A percentile compares a stretch with the other conserved stretches of the same genome.
Evolutionary conservation across 1,140 invertebrate genomes (phyloP).

Genomic region (Venustaconcha ellipsiformis): DNA sequence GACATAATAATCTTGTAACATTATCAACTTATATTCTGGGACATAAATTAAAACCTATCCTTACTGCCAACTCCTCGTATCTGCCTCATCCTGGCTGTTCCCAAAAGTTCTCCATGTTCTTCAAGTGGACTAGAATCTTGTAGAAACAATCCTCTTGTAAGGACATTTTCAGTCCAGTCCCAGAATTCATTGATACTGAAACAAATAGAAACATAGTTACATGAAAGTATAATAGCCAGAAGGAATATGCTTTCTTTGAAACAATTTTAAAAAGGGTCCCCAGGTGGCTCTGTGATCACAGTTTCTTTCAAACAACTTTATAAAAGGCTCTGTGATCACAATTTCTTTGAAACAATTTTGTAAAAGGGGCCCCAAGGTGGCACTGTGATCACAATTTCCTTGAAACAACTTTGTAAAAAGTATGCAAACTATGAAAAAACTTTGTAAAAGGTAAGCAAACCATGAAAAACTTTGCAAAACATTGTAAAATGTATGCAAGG

Average conservation of each 20-base stretch:
- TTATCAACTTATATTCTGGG: background rate
- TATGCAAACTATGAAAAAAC: too few species aligned
- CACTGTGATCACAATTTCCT: too few species aligned
- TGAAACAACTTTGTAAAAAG: too few species aligned
- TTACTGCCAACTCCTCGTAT: constrained; percentile 46
- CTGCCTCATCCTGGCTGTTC: constrained; percentile 49
- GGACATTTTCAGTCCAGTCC: constrained; percentile 48
- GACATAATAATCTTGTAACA: background rate
- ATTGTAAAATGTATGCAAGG: too few species aligned
- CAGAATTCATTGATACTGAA: constrained; percentile 51
- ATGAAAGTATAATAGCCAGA: background rate
- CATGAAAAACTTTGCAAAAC: too few species aligned
- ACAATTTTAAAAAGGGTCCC: background rate
- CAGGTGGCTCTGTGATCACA: too few species aligned
- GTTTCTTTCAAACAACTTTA: background rate
- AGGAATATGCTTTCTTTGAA: background rate
- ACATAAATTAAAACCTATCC: background rate
- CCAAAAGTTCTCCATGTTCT: constrained; percentile 46
- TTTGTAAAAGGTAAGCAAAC: too few species aligned
- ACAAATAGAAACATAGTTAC: background rate
- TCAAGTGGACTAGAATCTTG: constrained; percentile 31
- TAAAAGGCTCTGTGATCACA: background rate
- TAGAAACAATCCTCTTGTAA: constrained; percentile 39
- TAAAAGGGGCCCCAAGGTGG: too few species aligned
- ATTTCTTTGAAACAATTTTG: background rate